Percentiles rank a stretch among this genome's conserved stretches.
Conservation (phyloP, 2,797 vertebrate species). For the Sebastes wilsoni region DNA sequence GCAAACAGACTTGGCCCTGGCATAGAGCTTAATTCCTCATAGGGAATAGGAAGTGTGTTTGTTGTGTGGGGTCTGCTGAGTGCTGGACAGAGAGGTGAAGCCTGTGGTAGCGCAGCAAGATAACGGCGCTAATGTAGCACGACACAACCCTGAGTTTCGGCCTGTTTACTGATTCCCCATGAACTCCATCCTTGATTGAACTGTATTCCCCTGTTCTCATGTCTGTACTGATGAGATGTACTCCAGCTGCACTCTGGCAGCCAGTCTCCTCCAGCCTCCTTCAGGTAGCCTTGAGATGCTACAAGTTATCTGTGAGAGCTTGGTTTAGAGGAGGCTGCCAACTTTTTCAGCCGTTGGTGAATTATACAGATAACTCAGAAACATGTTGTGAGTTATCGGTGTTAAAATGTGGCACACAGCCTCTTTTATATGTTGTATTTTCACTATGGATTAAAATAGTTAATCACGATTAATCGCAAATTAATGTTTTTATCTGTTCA, state of each 20-base stretch:
- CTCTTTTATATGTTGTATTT: not conserved
- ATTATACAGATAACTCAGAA: not conserved
- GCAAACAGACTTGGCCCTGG: constrained; percentile 18
- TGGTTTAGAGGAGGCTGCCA: not conserved
- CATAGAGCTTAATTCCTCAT: not conserved
- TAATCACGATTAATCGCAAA: too few relatives aligned
- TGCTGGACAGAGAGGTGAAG: not conserved
- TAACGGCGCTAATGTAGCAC: constrained; percentile 34
- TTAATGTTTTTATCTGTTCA: too few relatives aligned
- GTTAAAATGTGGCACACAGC: not conserved
- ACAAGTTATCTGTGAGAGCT: not conserved
- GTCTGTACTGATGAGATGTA: not conserved
- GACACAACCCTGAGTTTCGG: not conserved
- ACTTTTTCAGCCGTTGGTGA: not conserved
- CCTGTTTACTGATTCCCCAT: not conserved
- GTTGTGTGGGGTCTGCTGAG: not conserved
- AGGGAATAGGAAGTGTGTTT: not conserved
- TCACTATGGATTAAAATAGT: too few relatives aligned
- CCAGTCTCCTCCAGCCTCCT: not conserved
- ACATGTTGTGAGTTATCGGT: not conserved
- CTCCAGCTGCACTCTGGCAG: not conserved
- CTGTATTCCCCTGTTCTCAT: not conserved
- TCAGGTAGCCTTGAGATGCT: not conserved
- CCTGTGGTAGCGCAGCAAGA: constrained; percentile 1
- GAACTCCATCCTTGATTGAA: not conserved